Percentiles rank a stretch among this genome's conserved stretches.
Conservation (phyloP, 2,113 vertebrate genomes). For the Amazona guildingii region DNA sequence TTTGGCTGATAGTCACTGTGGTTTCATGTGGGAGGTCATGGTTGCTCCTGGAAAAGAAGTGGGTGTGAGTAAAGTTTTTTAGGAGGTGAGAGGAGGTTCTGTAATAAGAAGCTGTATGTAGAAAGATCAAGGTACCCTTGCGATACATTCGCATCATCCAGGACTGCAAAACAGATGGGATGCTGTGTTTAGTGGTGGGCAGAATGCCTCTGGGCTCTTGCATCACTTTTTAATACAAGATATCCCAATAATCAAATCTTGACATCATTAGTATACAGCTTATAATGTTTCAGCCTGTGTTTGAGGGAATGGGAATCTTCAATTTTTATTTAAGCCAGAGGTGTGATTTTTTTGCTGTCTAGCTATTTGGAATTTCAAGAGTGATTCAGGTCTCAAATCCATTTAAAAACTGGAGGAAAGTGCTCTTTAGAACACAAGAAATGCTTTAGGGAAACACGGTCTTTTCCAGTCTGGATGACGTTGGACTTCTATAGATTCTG, state of each 20-base stretch:
- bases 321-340: not conserved
- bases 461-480: not conserved
- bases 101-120: not conserved
- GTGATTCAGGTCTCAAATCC: not conserved
- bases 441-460: not conserved
- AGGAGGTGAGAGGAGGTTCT: not conserved
- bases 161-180: not conserved
- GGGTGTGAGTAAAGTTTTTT: not conserved
- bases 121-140: not conserved
- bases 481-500: not conserved
- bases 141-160: not conserved
- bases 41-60: slow-evolving; percentile 8
- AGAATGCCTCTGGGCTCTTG: not conserved
- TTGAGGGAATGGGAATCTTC: not conserved
- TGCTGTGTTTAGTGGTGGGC: not conserved
- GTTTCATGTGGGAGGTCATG: slow-evolving; percentile 23
- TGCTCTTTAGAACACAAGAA: not conserved
- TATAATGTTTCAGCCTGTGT: not conserved
- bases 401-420: not conserved
- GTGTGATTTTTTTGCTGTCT: not conserved
- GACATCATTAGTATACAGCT: not conserved
- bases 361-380: not conserved
- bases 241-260: not conserved
- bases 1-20: not conserved
- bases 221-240: not conserved